A percentile compares a stretch with the other conserved stretches of the same genome.
Conservation (phyloP, 1,140 invertebrate species). For the Lasioglossum albipes region DNA sequence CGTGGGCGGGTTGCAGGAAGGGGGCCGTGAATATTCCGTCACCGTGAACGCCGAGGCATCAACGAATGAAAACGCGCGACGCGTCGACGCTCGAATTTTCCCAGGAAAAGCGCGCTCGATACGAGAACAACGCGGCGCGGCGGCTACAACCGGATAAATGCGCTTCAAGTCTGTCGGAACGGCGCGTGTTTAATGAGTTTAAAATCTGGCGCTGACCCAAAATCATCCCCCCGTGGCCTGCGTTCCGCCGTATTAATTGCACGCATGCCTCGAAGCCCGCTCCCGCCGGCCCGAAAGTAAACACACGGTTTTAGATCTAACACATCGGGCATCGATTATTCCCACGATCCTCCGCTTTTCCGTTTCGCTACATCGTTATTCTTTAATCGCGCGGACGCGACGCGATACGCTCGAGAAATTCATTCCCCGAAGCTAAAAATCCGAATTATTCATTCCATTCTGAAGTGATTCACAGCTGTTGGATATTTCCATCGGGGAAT, state of each 20-base stretch:
- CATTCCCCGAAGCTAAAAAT: too few relatives aligned
- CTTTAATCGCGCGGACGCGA: too few relatives aligned
- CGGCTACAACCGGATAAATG: conserved; percentile 17
- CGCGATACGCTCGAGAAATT: too few relatives aligned
- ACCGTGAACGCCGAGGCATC: neutral
- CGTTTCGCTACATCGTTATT: too few relatives aligned
- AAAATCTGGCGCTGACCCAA: conserved; percentile 50
- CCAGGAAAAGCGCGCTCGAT: conserved; percentile 6
- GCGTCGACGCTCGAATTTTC: neutral
- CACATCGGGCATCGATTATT: neutral
- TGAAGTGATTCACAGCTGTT: too few relatives aligned
- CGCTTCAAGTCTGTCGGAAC: conserved; percentile 20
- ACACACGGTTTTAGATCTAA: neutral
- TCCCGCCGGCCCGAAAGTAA: neutral
- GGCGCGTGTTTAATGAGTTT: conserved; percentile 44
- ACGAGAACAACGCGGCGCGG: neutral
- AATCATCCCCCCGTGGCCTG: conserved; percentile 16
- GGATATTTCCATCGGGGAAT: too few relatives aligned
- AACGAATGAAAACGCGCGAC: conserved; percentile 17
- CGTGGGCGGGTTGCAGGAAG: neutral
- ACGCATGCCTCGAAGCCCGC: neutral
- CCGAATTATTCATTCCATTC: too few relatives aligned
- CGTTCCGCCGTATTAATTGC: conserved; percentile 29
- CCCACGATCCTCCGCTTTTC: neutral
- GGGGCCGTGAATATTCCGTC: conserved; percentile 4